phyloP scores from a whole-genome alignment of 1,140 invertebrate genomes.

The Melitaea cinxia region DNA sequence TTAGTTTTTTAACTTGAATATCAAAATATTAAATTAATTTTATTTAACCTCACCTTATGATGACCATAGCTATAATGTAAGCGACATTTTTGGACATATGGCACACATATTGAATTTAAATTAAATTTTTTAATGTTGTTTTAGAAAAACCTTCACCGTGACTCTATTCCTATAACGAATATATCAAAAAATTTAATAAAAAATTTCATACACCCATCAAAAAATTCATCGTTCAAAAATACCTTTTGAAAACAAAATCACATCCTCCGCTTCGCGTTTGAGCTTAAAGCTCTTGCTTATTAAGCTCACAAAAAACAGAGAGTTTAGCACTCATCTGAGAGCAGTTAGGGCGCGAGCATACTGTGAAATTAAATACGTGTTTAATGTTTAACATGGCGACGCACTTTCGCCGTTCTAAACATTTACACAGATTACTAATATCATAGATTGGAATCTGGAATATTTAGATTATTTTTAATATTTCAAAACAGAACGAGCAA shows the following conservation, averaged over 20 bases:
- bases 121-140: too few relatives aligned
- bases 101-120: too few relatives aligned
- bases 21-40: neutral
- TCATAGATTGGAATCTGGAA: neutral
- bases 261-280: neutral
- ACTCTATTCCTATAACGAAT: too few relatives aligned
- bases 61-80: too few relatives aligned
- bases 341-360: slow-evolving; percentile 33
- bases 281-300: slow-evolving; percentile 2
- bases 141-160: too few relatives aligned
- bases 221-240: neutral
- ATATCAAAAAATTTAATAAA: neutral
- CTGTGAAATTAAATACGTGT: slow-evolving; percentile 47
- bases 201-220: neutral
- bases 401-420: slow-evolving; percentile 32
- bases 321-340: slow-evolving; percentile 39
- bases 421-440: slow-evolving; percentile 26
- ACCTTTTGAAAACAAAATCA: slow-evolving; percentile 1
- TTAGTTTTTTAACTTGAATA: neutral
- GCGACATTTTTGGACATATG: too few relatives aligned
- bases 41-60: too few relatives aligned
- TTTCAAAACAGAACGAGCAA: too few relatives aligned
- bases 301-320: slow-evolving; percentile 22
- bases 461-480: neutral
- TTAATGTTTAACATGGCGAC: slow-evolving; percentile 40